phyloP scores from a whole-genome alignment of 1,140 invertebrate genomes.

The Sminthurides bifidus region DNA sequence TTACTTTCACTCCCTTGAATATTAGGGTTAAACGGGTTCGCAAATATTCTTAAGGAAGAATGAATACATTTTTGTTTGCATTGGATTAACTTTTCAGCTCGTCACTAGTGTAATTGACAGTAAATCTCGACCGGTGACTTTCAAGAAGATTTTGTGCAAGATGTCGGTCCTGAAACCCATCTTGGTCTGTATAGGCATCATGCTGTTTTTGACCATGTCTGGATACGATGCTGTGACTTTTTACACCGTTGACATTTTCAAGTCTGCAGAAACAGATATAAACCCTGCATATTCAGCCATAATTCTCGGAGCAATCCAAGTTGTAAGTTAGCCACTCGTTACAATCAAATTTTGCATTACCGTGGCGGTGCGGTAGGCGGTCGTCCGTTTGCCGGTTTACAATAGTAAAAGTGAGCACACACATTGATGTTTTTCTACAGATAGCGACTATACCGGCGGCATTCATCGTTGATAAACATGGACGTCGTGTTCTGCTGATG shows the following conservation, averaged over 20 bases:
- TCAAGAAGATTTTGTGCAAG: slow-evolving; percentile 13
- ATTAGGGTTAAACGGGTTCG: not conserved
- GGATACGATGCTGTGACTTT: slow-evolving; percentile 50
- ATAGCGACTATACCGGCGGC: slow-evolving; percentile 41
- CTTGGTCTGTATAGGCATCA: slow-evolving; percentile 57
- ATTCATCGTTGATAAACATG: slow-evolving; percentile 48
- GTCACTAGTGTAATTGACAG: slow-evolving; percentile 28
- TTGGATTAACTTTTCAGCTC: slow-evolving; percentile 29
- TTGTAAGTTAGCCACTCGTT: slow-evolving; percentile 35
- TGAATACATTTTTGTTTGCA: not conserved
- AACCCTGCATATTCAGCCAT: slow-evolving; percentile 36
- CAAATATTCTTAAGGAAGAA: not conserved
- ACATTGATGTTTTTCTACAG: slow-evolving; percentile 23
- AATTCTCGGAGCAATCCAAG: slow-evolving; percentile 42
- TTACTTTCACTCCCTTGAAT: not conserved
- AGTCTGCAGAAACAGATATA: slow-evolving; percentile 32
- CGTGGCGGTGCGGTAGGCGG: too few species aligned
- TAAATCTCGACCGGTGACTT: slow-evolving; percentile 33
- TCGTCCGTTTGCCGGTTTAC: slow-evolving; percentile 45
- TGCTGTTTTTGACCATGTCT: slow-evolving; percentile 56
- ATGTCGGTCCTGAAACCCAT: slow-evolving; percentile 45
- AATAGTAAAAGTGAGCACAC: slow-evolving; percentile 33
- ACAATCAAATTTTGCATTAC: too few species aligned
- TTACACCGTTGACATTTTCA: slow-evolving; percentile 41
- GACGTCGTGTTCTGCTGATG: slow-evolving; percentile 45